Evolutionary conservation across 2,797 vertebrate species (phyloP).

Genomic region (Spondyliosoma cantharus): DNA sequence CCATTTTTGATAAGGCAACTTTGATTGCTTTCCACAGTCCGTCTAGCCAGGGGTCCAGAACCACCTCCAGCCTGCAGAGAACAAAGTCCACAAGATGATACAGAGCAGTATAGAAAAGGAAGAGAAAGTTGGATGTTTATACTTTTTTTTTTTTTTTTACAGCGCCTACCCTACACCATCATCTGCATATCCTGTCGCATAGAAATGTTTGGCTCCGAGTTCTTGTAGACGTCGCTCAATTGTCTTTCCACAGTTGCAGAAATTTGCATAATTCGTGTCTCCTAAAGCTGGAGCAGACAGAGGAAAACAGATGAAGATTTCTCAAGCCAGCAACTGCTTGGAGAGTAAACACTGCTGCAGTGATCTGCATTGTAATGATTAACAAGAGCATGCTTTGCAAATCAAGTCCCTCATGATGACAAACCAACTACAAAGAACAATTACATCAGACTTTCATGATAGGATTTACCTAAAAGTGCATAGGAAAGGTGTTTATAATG

Average conservation of each 20-base stretch:
- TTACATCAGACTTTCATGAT: background rate
- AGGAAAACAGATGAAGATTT: conserved; percentile 33
- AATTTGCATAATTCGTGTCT: conserved; percentile 95
- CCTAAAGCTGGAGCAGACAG: conserved; percentile 87
- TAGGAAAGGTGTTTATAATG: conserved; percentile 90
- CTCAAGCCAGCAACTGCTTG: conserved; percentile 23
- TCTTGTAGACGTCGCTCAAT: conserved; percentile 90
- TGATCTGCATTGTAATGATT: conserved; percentile 10
- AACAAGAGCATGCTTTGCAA: conserved; percentile 23
- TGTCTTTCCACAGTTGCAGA: conserved; percentile 96
- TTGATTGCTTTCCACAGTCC: conserved; percentile 92
- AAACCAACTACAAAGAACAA: background rate
- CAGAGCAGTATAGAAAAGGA: background rate
- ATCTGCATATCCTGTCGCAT: conserved; percentile 92
- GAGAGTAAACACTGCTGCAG: conserved; percentile 26
- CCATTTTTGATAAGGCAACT: conserved; percentile 82
- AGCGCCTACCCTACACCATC: conserved; percentile 92
- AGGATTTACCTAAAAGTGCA: conserved; percentile 90
- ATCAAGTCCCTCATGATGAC: conserved; percentile 1
- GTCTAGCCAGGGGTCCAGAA: conserved; percentile 95
- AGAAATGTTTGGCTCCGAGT: conserved; percentile 93
- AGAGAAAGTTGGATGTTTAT: background rate
- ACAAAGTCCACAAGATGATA: conserved; percentile 19
- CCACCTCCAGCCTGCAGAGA: conserved; percentile 89
- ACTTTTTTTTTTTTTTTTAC: background rate